Evolutionary conservation across 2,113 vertebrate species (phyloP), one percentile per base, ranked within the genome.

Genomic region (Notarius quadriscutis): DNA sequence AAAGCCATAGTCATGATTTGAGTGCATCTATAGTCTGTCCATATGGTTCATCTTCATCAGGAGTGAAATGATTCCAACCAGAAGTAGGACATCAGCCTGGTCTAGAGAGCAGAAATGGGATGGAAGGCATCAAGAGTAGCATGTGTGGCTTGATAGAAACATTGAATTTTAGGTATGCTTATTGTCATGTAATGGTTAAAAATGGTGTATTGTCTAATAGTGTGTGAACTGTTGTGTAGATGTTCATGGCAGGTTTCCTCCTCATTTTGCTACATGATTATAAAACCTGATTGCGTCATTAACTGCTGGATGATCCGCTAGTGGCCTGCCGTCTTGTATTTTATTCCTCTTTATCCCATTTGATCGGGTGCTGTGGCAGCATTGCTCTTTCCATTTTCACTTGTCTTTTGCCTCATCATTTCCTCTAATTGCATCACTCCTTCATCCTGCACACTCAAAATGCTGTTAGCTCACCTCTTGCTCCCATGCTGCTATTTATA

Each of bases 371-470:
- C 34, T 4, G 25, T 41, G n/a, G 91, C 92, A 91, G 91, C 90
- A 88, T 87, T 0, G 82, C 88, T 93, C 87, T 95, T 94, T 89
- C 94, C 90, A 91, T 55, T 53, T 92, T 91, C 91, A 90, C 90
- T 69, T 57, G 79, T 90, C 81, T 90, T 93, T 95, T 95, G 93
- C 94, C 94, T 94, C 94, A 95, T 93, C 57, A 60, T 94, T 94
- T 93, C 94, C 90, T 92, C 91, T 88, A 90, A 91, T 95, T 95
- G 93, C 95, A 93, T 95, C 95, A 95, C 88, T 91, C 90, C 62
- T 57, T 74, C 53, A 84, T 81, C 84, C 80, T 72, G 86, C 88
- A 65, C 57, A 2, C 65, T 79, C 67, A 58, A 67, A 48, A 27
- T 48, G 86, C 84, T 83, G 81, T 65, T 82, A 86, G 77, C 74